Evolutionary conservation across 2,888 invertebrate species (phyloP).

Genomic region (Aelia acuminata): DNA sequence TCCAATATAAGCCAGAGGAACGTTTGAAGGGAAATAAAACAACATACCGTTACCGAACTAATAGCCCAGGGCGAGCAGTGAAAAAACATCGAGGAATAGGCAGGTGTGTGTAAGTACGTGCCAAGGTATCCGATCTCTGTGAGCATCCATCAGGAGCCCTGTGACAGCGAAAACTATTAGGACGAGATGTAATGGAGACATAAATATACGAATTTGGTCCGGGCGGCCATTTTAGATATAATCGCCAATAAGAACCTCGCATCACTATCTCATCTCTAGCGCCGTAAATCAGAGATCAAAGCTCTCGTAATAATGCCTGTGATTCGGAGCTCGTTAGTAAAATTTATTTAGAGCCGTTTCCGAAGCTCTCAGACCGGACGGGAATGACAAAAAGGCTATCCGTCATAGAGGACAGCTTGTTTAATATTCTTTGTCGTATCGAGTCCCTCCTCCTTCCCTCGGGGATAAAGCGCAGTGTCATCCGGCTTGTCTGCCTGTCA

Average conservation of each 20-base stretch:
- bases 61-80: background rate
- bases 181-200: conserved; percentile 44
- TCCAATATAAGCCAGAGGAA: background rate
- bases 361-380: background rate
- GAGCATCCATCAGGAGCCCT: background rate
- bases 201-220: conserved; percentile 45
- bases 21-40: background rate
- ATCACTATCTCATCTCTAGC: conserved; percentile 17
- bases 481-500: conserved; percentile 32
- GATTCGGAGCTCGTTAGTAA: background rate
- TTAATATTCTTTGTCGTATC: conserved; percentile 32
- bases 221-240: conserved; percentile 34
- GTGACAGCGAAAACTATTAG: conserved; percentile 30
- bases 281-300: conserved; percentile 27
- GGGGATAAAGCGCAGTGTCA: conserved; percentile 28
- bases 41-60: background rate
- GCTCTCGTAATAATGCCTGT: background rate
- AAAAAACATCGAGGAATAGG: background rate
- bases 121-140: background rate
- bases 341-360: background rate
- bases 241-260: conserved; percentile 26
- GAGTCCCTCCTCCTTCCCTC: background rate
- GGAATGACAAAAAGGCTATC: conserved; percentile 33
- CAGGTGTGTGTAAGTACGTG: conserved; percentile 39
- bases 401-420: conserved; percentile 21